A percentile compares a stretch with the other conserved stretches of the same genome.
These are phyloP conservation scores for Lerema accius DNA, from an alignment of 1,140 invertebrate species.

Conservation along the genomic window DNA sequence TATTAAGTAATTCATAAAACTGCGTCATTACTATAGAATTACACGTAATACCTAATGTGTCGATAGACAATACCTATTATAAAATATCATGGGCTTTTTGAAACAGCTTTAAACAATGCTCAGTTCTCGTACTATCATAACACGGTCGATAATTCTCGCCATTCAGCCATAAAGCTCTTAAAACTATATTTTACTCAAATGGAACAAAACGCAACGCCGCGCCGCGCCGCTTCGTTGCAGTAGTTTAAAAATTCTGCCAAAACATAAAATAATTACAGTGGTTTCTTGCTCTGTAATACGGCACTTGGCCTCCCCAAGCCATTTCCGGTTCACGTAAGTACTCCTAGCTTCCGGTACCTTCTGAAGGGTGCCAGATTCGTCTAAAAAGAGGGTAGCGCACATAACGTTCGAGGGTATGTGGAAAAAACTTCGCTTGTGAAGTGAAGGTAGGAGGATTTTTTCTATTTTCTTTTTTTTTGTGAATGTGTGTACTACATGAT, in stretches of 20 bases:
- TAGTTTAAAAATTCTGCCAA: constrained; percentile 2
- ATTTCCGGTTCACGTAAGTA: constrained; percentile 5
- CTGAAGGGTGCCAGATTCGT: constrained; percentile 20
- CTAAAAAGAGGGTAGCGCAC: constrained; percentile 1
- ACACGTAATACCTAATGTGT: no score
- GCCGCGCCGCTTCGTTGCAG: background rate
- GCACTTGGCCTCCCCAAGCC: background rate
- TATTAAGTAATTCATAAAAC: no score
- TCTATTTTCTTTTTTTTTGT: no score
- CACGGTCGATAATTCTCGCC: no score
- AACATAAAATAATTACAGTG: constrained; percentile 3
- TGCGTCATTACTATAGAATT: no score
- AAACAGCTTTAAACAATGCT: no score
- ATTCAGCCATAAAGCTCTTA: background rate
- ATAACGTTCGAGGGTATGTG: background rate
- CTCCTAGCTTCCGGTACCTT: constrained; percentile 7
- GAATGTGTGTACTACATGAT: no score
- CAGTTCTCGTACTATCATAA: no score
- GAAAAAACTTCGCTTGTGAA: background rate
- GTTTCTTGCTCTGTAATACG: background rate
- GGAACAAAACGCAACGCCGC: no score
- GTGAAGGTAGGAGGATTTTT: no score
- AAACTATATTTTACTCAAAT: background rate
- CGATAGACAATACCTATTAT: no score
- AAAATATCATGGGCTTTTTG: no score